A percentile compares a stretch with the other conserved stretches of the same genome.
These are phyloP conservation scores for Melanaphis sacchari DNA, from an alignment of 1,140 invertebrate genomes.

Conservation along the genomic window DNA sequence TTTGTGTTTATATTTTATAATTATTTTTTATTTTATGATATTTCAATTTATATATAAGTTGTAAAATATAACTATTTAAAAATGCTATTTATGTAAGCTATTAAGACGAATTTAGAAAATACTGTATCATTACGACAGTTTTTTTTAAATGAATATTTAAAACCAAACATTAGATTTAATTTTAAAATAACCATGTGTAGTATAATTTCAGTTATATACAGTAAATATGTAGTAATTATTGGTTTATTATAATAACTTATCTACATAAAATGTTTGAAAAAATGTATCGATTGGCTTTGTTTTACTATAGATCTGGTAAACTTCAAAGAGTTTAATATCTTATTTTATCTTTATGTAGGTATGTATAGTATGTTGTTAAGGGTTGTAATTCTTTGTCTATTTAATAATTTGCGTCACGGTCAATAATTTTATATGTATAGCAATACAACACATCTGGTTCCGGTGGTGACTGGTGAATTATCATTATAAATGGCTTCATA, in stretches of 20 bases:
- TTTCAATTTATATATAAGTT: too few species aligned
- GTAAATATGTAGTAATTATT: too few species aligned
- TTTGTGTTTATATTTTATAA: too few species aligned
- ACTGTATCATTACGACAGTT: background rate
- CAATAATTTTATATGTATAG: background rate
- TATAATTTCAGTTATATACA: too few species aligned
- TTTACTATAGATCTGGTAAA: background rate
- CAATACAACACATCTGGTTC: constrained; percentile 31
- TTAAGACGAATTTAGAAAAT: background rate
- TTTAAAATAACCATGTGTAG: background rate
- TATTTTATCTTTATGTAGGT: background rate
- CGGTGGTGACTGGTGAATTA: constrained; percentile 20
- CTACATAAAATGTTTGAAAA: background rate
- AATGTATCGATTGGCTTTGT: background rate
- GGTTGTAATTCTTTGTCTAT: background rate
- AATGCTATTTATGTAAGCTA: too few species aligned
- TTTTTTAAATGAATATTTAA: background rate
- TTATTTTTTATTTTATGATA: too few species aligned
- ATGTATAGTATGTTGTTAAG: background rate
- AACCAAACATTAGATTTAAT: background rate
- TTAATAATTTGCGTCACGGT: background rate
- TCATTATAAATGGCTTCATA: constrained; percentile 1
- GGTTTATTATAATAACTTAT: background rate
- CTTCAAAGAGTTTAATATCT: background rate
- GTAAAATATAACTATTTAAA: too few species aligned